Conservation (phyloP, 2,888 invertebrate genomes). For the Lordiphosa andalusiaca region DNA sequence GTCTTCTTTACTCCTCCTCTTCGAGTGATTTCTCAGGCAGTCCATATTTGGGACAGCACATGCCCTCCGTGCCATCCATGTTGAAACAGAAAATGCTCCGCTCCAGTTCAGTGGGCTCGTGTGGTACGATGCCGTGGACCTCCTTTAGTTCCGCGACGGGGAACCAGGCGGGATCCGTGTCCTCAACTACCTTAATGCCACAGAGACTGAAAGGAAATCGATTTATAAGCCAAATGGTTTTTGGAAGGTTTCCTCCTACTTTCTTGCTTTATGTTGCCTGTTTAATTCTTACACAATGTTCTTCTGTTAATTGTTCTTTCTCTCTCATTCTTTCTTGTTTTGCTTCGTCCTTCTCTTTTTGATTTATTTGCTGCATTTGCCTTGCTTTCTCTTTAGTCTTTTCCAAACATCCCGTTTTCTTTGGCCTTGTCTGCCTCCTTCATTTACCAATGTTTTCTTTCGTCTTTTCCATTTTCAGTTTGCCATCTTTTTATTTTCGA, state of each 20-base stretch:
- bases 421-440: no score
- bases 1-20: constrained; percentile 77
- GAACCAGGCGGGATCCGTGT: constrained; percentile 95
- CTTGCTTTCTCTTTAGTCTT: no score
- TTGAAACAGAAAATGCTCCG: constrained; percentile 91
- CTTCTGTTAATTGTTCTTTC: no score
- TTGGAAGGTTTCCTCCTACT: not conserved
- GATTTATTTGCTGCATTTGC: no score
- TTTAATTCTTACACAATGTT: not conserved
- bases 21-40: constrained; percentile 79
- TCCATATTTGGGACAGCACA: constrained; percentile 87
- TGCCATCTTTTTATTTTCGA: no score
- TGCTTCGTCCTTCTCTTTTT: no score
- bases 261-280: not conserved
- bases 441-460: no score
- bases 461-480: no score
- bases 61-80: constrained; percentile 90
- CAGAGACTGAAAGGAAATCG: constrained; percentile 83
- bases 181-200: constrained; percentile 90
- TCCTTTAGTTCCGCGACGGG: constrained; percentile 93
- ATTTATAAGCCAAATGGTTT: no score
- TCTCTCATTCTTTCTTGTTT: no score
- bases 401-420: no score
- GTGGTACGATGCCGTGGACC: constrained; percentile 93
- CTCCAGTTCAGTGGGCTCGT: constrained; percentile 89